Percentiles rank a stretch among this genome's conserved stretches.
phyloP scores from a whole-genome alignment of 2,113 vertebrate genomes.

The Odontesthes bonariensis region DNA sequence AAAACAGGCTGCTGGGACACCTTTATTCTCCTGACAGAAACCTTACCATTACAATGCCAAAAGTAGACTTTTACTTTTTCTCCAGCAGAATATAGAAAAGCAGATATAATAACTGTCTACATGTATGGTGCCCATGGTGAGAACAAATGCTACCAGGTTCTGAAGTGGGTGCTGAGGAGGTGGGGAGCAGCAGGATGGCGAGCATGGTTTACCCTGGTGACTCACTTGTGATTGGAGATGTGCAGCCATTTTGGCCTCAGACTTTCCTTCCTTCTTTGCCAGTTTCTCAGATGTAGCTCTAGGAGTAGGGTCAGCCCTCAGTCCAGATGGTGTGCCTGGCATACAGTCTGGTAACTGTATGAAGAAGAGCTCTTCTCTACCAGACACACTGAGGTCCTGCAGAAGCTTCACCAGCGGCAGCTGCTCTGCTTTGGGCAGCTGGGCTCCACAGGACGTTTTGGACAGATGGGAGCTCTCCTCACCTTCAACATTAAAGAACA shows the following conservation, averaged over 20 bases:
- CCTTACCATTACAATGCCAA: too few species aligned
- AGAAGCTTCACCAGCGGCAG: conserved; percentile 71
- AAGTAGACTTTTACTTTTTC: too few species aligned
- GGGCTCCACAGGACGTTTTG: conserved; percentile 11
- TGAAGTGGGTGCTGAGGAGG: too few species aligned
- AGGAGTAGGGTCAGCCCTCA: neutral
- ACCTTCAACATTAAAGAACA: conserved; percentile 32
- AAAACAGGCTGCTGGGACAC: too few species aligned
- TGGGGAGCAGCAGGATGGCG: too few species aligned
- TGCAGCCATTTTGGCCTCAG: conserved; percentile 52
- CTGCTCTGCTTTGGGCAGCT: conserved; percentile 42
- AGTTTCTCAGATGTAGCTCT: conserved; percentile 29
- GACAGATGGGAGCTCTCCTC: conserved; percentile 48
- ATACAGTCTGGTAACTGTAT: conserved; percentile 84
- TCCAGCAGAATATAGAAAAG: too few species aligned
- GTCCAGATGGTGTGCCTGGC: conserved; percentile 50
- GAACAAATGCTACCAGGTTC: too few species aligned
- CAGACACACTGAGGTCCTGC: conserved; percentile 73
- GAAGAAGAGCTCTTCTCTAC: conserved; percentile 80
- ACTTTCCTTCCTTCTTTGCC: conserved; percentile 60
- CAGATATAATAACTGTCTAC: too few species aligned
- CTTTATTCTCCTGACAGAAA: too few species aligned
- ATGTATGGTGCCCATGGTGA: too few species aligned
- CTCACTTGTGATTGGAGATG: conserved; percentile 69
- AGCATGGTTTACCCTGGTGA: neutral